Percentiles rank a stretch among this genome's conserved stretches.
phyloP scores from a whole-genome alignment of 2,797 vertebrate genomes.

The Anas flavirostris region DNA sequence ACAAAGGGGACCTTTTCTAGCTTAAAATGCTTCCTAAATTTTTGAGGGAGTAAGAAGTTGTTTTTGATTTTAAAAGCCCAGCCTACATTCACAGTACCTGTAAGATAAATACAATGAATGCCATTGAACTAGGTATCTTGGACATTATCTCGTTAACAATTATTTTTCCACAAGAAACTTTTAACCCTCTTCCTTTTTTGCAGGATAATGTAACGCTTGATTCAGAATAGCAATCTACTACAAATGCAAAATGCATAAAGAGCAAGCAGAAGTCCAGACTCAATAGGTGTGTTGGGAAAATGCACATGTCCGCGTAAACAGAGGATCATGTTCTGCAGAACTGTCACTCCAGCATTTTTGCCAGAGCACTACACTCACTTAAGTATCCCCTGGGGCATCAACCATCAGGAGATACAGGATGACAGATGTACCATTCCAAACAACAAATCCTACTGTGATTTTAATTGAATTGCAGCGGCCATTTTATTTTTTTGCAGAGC shows the following conservation, averaged over 20 bases:
- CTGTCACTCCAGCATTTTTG: not conserved
- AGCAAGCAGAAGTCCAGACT: not conserved
- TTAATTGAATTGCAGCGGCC: constrained; percentile 16
- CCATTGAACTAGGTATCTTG: not conserved
- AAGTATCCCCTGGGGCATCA: not conserved
- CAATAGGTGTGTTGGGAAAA: not conserved
- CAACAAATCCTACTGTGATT: constrained; percentile 20
- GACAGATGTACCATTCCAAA: not conserved
- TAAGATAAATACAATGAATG: not conserved
- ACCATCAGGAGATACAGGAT: not conserved
- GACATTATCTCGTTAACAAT: not conserved
- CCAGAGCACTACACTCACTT: not conserved
- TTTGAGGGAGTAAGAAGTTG: not conserved
- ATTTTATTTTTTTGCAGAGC: not conserved
- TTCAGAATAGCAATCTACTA: not conserved
- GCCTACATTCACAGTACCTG: not conserved
- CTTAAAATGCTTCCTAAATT: not conserved
- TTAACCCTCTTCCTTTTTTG: not conserved
- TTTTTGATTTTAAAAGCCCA: not conserved
- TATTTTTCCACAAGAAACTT: not conserved
- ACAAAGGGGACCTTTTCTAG: not conserved
- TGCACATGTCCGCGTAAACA: not conserved
- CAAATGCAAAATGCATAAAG: accelerated
- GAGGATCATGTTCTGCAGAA: not conserved
- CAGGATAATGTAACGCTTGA: accelerated